A percentile compares a stretch with the other conserved stretches of the same genome.
Conservation (phyloP, 2,797 vertebrate species). For the Anabacerthia variegaticeps region DNA sequence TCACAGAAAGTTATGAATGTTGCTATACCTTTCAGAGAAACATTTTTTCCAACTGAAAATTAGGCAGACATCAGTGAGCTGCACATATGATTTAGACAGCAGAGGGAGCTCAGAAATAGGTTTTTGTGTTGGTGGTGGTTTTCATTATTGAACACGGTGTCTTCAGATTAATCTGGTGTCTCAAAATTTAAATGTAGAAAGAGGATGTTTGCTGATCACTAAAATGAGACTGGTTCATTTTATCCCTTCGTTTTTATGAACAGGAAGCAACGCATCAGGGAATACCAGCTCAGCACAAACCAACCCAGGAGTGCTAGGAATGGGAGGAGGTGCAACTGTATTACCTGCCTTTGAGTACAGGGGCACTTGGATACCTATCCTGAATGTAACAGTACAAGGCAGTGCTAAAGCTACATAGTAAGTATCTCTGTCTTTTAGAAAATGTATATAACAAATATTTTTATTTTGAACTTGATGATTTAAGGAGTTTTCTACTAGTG, state of each 20-base stretch:
- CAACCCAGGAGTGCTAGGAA: conserved; percentile 81
- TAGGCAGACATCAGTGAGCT: neutral
- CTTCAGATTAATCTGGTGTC: neutral
- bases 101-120: conserved; percentile 38
- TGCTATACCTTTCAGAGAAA: neutral
- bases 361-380: conserved; percentile 96
- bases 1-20: neutral
- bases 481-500: neutral
- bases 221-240: neutral
- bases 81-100: neutral
- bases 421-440: conserved; percentile 69
- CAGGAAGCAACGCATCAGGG: conserved; percentile 79
- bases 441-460: neutral
- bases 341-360: conserved; percentile 98
- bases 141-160: neutral
- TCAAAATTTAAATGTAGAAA: neutral
- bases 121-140: neutral
- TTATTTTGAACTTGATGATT: neutral
- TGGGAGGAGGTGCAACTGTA: conserved; percentile 82
- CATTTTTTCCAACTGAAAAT: neutral
- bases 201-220: neutral
- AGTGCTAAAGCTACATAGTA: conserved; percentile 98
- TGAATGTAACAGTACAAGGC: conserved; percentile 93
- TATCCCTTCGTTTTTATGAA: neutral
- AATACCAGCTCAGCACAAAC: conserved; percentile 81